Base-by-base conservation (phyloP, 2,113 vertebrate genomes). In the Sakesphorus luctuosus region DNA sequence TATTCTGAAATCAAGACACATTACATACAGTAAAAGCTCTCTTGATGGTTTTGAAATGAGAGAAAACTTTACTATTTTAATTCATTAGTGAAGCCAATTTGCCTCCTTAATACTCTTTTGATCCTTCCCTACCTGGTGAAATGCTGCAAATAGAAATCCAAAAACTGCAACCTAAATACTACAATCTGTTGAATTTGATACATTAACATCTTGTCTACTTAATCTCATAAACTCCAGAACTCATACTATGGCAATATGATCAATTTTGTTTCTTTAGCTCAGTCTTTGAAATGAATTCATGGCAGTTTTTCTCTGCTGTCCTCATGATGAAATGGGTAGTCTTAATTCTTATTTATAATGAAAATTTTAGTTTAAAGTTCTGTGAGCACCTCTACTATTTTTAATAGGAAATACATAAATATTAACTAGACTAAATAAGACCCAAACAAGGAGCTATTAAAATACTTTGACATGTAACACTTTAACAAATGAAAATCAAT, bases 61-160 rank as follows among this genome's bases (percentile, higher is more conserved):
- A 55, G 4, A 66, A 33, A 49, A 40, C 14, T 7, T 44, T 46
- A 58, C 17, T 44, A 29, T 2, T 85, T 55, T 33, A 63, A 47
- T 56, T 65, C 20, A 56, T 73, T 47, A n/a, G 0, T 38, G 6
- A 58, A 74, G 13, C 10, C 14, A n/a, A 7, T 52, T 72, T 85
- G 8, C 25, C 4, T 38, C 20, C 40, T 78, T 35, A 46, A 26
- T 20, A n/a, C 9, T 44, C 31, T 72, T 40, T 35, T 38, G 11
- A 50, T 47, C 14, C 35, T 91, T 66, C 6, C 5, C 68, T 33
- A 47, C 13, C 9, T 23, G 23, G 24, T 7, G 86, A 59, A 77
- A 81, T 20, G 1, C 2, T 4, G 3, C 6, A 61, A 61, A 38
- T 7, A 6, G 40, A 35, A 16, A 43, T 3, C 11, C 4, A 31